phyloP scores from a whole-genome alignment of 2,113 vertebrate genomes.

The Dolichallabes microphthalmus region DNA sequence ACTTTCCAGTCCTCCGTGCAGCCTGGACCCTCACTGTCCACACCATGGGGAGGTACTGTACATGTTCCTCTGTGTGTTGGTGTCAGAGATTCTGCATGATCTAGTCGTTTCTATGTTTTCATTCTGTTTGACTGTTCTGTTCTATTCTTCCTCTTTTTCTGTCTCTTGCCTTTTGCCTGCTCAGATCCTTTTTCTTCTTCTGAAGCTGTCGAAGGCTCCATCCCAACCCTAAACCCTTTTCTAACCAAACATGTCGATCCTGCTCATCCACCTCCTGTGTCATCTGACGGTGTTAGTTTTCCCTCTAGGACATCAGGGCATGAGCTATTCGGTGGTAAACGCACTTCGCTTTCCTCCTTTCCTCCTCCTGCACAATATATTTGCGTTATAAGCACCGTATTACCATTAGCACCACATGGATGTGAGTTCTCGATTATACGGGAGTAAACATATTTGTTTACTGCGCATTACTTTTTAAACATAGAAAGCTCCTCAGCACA shows the following conservation, averaged over 20 bases:
- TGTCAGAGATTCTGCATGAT: constrained; percentile 64
- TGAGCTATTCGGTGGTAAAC: constrained; percentile 99
- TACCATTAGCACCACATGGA: constrained; percentile 47
- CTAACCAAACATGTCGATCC: constrained; percentile 94
- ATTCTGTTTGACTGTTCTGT: constrained; percentile 66
- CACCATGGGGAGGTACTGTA: constrained; percentile 91
- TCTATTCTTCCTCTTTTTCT: constrained; percentile 59
- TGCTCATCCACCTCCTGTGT: constrained; percentile 91
- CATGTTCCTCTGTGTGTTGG: constrained; percentile 17
- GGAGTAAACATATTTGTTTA: constrained; percentile 84
- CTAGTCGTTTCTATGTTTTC: constrained; percentile 58
- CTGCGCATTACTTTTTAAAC: constrained; percentile 41
- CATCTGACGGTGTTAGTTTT: constrained; percentile 94
- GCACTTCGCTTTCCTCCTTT: constrained; percentile 72
- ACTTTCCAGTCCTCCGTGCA: constrained; percentile 86
- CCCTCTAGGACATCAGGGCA: constrained; percentile 97
- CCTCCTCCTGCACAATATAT: constrained; percentile 45
- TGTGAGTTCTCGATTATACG: constrained; percentile 94
- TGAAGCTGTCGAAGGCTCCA: constrained; percentile 94
- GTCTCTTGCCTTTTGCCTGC: constrained; percentile 74
- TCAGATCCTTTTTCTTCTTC: constrained; percentile 98
- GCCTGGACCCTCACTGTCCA: constrained; percentile 80
- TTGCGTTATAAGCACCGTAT: constrained; percentile 43
- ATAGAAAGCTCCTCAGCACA: constrained; percentile 30
- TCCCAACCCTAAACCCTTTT: constrained; percentile 99